Conservation (phyloP, 2,113 vertebrate species). For the Henicopernis longicauda region DNA sequence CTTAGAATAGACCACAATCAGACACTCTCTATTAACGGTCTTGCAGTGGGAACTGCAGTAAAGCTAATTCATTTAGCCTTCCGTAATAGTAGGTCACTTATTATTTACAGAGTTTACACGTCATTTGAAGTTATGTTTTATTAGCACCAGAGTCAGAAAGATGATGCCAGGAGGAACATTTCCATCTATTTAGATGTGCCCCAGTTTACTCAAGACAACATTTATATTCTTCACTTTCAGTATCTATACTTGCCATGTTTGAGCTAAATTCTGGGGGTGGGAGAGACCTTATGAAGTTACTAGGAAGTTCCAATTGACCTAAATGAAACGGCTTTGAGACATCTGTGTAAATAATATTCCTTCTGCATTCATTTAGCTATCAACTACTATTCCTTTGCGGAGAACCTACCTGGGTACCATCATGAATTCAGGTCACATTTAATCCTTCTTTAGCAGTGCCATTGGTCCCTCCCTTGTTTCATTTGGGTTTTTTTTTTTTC, state of each 20-base stretch:
- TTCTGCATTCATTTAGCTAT: background rate
- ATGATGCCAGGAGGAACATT: background rate
- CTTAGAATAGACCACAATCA: background rate
- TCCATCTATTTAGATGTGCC: background rate
- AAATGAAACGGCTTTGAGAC: background rate
- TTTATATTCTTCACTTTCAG: background rate
- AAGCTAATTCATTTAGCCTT: background rate
- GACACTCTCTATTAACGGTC: background rate
- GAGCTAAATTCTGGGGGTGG: background rate
- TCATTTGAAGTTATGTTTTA: background rate
- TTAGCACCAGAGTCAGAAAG: background rate
- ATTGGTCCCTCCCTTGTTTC: background rate
- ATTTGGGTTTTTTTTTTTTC: too few species aligned
- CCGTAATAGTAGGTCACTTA: slow-evolving; percentile 14
- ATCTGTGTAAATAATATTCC: background rate
- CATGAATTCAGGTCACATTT: background rate
- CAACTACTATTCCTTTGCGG: background rate
- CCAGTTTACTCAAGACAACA: background rate
- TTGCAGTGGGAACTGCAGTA: background rate
- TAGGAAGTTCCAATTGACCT: background rate
- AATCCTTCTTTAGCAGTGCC: background rate
- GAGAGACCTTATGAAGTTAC: background rate
- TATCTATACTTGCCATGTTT: background rate
- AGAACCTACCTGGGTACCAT: background rate
- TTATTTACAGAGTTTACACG: slow-evolving; percentile 35